phyloP scores from a whole-genome alignment of 2,113 vertebrate genomes.

The Colistium nudipinnis region DNA sequence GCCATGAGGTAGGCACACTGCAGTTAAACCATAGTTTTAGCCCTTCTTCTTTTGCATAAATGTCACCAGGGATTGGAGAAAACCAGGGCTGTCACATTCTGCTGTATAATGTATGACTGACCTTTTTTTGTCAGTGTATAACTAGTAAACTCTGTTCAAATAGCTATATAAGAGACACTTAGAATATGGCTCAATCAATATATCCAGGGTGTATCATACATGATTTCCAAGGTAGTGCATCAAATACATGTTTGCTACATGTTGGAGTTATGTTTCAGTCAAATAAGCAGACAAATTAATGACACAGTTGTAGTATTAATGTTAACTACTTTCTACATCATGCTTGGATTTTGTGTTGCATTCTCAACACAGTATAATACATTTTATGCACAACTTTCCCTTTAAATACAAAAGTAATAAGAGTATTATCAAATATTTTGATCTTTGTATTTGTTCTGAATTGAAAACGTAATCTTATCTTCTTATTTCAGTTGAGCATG shows the following conservation, averaged over 20 bases:
- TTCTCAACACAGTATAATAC: neutral
- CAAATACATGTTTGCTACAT: neutral
- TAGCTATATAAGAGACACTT: constrained; percentile 6
- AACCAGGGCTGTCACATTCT: constrained; percentile 1
- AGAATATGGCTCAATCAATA: neutral
- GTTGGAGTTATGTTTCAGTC: neutral
- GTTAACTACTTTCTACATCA: no score
- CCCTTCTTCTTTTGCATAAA: constrained; percentile 24
- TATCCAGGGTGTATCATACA: neutral
- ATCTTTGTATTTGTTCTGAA: no score
- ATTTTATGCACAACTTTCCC: neutral
- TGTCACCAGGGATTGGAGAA: constrained; percentile 3
- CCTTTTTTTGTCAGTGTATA: neutral
- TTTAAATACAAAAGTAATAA: neutral
- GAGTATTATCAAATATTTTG: no score
- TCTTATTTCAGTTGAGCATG: neutral
- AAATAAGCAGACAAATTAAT: no score
- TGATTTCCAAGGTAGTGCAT: neutral
- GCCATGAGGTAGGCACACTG: no score
- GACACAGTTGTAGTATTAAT: no score
- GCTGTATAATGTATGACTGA: neutral
- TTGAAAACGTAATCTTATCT: no score
- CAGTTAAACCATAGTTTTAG: constrained; percentile 9
- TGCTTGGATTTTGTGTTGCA: neutral
- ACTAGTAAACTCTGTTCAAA: constrained; percentile 14